A percentile compares a stretch with the other conserved stretches of the same genome.
phyloP scores from a whole-genome alignment of 2,888 invertebrate genomes.

The Auanema freiburgensis region DNA sequence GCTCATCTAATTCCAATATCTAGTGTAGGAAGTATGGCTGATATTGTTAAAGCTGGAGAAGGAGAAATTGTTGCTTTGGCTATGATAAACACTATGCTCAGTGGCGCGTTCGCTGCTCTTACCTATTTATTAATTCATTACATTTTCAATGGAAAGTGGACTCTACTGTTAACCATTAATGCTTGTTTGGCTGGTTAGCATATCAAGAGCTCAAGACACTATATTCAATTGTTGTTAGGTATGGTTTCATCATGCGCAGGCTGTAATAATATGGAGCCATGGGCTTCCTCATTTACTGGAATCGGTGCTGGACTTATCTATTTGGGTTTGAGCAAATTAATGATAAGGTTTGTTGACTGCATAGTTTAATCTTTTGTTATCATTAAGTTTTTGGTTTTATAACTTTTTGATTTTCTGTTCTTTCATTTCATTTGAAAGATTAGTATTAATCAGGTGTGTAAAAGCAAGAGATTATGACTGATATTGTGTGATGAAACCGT shows the following conservation, averaged over 20 bases:
- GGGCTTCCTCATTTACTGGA: constrained; percentile 67
- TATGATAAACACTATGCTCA: constrained; percentile 69
- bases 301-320: constrained; percentile 66
- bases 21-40: constrained; percentile 65
- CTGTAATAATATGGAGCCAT: constrained; percentile 66
- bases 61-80: constrained; percentile 66
- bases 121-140: constrained; percentile 65
- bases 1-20: not conserved
- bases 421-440: not conserved
- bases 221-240: constrained; percentile 22
- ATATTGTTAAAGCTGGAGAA: constrained; percentile 65
- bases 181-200: constrained; percentile 67
- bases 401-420: not conserved
- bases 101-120: constrained; percentile 68
- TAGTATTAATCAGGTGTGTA: not conserved
- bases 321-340: constrained; percentile 60
- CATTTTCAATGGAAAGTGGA: constrained; percentile 66
- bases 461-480: no score
- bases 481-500: no score
- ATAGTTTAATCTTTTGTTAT: not conserved
- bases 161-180: constrained; percentile 68
- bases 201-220: not conserved
- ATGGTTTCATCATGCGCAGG: constrained; percentile 69
- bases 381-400: not conserved
- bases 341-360: constrained; percentile 44